A percentile compares a stretch with the other conserved stretches of the same genome.
These are phyloP conservation scores for Drosophila kambysellisi DNA, from an alignment of 2,888 invertebrate genomes.

Conservation along the genomic window DNA sequence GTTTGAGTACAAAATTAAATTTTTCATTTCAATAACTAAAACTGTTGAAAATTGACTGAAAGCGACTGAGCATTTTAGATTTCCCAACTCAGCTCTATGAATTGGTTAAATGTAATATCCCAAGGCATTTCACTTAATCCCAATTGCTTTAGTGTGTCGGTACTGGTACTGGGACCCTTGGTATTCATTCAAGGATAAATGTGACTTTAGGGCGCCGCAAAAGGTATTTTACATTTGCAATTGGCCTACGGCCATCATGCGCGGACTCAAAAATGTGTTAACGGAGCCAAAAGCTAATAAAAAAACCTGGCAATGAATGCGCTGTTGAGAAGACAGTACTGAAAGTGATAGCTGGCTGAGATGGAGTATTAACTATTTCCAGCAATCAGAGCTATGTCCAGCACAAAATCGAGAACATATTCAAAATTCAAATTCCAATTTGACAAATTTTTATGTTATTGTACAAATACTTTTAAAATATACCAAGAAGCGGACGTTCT, in stretches of 20 bases:
- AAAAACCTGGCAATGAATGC: conserved; percentile 14
- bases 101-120: neutral
- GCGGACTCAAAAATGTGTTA: conserved; percentile 11
- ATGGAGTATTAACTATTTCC: neutral
- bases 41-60: neutral
- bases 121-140: neutral
- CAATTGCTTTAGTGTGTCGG: neutral
- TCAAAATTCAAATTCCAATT: neutral
- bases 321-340: neutral
- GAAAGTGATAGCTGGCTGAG: conserved; percentile 15
- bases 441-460: neutral
- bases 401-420: neutral
- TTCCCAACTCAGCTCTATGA: neutral
- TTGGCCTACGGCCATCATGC: conserved; percentile 47
- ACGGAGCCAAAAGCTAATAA: conserved; percentile 24
- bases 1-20: neutral
- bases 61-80: neutral
- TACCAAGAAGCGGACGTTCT: neutral
- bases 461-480: neutral
- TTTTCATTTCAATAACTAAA: neutral
- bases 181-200: conserved; percentile 68
- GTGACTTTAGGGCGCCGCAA: conserved; percentile 60
- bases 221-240: conserved; percentile 61
- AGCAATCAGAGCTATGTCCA: neutral
- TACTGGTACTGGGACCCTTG: conserved; percentile 35